phyloP scores from a whole-genome alignment of 2,113 vertebrate species.

The Deroptyus accipitrinus region DNA sequence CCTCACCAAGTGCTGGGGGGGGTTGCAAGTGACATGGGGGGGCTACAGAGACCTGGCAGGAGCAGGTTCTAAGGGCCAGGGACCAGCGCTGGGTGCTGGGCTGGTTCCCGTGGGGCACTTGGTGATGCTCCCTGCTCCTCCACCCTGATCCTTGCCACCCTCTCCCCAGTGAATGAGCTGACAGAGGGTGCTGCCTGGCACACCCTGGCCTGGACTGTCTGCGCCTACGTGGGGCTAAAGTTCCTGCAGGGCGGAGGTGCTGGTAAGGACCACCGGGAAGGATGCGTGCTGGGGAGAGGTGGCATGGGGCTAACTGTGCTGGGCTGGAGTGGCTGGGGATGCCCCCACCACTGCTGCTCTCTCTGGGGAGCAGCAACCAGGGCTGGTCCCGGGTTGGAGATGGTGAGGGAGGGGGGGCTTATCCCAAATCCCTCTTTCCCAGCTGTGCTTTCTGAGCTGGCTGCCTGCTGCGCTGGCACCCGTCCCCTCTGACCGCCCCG shows the following conservation, averaged over 20 bases:
- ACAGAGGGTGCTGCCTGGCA: constrained; percentile 80
- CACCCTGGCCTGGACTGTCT: constrained; percentile 82
- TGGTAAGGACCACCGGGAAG: constrained; percentile 65
- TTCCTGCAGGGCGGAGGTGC: constrained; percentile 93
- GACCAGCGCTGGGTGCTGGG: not conserved
- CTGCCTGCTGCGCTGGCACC: rapidly evolving
- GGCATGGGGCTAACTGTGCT: rapidly evolving
- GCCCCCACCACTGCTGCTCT: not conserved
- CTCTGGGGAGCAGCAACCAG: not conserved
- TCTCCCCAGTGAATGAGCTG: constrained; percentile 84
- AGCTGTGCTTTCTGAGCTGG: not conserved
- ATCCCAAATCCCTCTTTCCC: not conserved
- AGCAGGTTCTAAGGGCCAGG: not conserved
- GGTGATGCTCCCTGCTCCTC: not conserved
- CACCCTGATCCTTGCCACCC: not conserved
- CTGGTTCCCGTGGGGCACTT: not conserved
- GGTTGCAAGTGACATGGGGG: not conserved
- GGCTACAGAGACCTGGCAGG: not conserved
- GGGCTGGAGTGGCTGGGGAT: not conserved
- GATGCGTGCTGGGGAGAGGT: not conserved
- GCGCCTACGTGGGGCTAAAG: constrained; percentile 86
- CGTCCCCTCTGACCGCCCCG: rapidly evolving
- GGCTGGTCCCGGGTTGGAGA: not conserved
- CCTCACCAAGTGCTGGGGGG: not conserved
- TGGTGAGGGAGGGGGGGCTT: rapidly evolving